These are phyloP conservation scores for Coregonus clupeaformis DNA, from an alignment of 2,113 vertebrate species.

Conservation along the genomic window DNA sequence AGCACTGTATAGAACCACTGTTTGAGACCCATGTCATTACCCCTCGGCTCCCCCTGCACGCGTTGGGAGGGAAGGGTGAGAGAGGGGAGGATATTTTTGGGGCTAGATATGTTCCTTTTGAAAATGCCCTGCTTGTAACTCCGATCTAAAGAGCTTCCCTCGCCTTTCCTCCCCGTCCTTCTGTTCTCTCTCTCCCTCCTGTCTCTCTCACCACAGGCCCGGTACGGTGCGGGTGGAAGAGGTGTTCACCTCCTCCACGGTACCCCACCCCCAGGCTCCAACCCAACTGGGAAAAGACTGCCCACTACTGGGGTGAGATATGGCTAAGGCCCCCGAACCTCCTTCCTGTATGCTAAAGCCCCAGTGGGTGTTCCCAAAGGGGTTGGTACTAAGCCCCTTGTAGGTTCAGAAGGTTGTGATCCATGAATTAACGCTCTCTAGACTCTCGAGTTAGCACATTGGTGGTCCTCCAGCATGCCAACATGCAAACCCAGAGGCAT, in stretches of 20 bases:
- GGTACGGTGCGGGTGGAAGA: conserved; percentile 71
- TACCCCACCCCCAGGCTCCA: conserved; percentile 67
- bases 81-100: background rate
- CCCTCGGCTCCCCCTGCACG: conserved; percentile 50
- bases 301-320: conserved; percentile 73
- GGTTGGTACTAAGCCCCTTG: conserved; percentile 6
- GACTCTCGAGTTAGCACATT: conserved; percentile 6
- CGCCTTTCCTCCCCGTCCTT: background rate
- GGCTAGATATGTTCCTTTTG: conserved; percentile 59
- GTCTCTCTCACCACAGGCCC: conserved; percentile 71
- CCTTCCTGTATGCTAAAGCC: conserved; percentile 23
- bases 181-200: conserved; percentile 16
- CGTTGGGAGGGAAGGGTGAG: conserved; percentile 31
- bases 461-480: background rate
- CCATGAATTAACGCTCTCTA: background rate
- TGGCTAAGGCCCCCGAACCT: conserved; percentile 37
- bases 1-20: conserved; percentile 49
- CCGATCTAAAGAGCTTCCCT: conserved; percentile 67
- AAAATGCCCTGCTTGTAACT: conserved; percentile 61
- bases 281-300: conserved; percentile 74
- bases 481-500: background rate
- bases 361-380: conserved; percentile 25
- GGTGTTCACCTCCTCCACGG: conserved; percentile 69
- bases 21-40: conserved; percentile 65
- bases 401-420: conserved; percentile 6